Evolutionary conservation across 2,797 vertebrate genomes (phyloP), one percentile per base, ranked within the genome.

Genomic region (Trematomus bernacchii): DNA sequence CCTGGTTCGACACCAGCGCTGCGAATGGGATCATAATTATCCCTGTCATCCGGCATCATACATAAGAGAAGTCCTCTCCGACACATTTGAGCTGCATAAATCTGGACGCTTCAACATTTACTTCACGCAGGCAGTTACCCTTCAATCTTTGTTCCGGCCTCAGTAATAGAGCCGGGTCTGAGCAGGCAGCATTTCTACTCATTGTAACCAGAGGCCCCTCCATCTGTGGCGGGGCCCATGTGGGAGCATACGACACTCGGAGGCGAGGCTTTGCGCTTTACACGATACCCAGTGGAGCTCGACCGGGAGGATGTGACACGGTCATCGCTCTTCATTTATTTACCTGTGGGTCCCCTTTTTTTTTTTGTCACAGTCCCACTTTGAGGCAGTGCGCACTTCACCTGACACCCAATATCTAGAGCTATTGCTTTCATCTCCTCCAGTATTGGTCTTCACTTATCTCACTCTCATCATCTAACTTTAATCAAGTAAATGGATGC

Each of bases 401-500:
- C 91, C 91, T 90, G 93, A 93, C 92, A 94, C 92, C 89, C 83
- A 85, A 89, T 92, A 92, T 93, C 87, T 76, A 85, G 89, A 91
- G 88, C 90, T 92, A 92, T 92, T 91, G 90, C 92, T 94, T 91
- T 94, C 93, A 92, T 92, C 92, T 90, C 73, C 88, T 84, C 57
- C 23, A 87, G 90, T 91, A 94, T 93, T 93, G 91, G 89, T 91
- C 91, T 86, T 91, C 88, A 88, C 89, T 94, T 92, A 94, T 93
- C 91, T 94, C 85, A 85, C 90, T 86, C 92, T 93, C 90, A 83
- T 95, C 94, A 94, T 95, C 94, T 93, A 93, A 92, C 91, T 94
- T 95, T 95, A 95, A 95, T 95, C 93, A 96, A 94, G 88, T 92
- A 94, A 96, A 94, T 96, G 94, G 95, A 92, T 85, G 90, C 89